phyloP scores from a whole-genome alignment of 37 sponge, comb jelly and placozoan genomes.

The Ephydatia muelleri region DNA sequence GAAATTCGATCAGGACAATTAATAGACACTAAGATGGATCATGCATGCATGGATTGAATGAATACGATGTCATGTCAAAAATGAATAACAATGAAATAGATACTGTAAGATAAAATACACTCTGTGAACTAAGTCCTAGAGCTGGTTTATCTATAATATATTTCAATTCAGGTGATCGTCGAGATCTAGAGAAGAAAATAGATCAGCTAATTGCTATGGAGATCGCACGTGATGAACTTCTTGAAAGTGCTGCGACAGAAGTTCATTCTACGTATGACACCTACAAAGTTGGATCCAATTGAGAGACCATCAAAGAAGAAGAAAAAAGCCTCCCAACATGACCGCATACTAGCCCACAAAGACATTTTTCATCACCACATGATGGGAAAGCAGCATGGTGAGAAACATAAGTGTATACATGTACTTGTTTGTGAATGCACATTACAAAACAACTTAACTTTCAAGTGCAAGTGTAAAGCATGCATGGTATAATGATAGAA shows the following conservation, averaged over 20 bases:
- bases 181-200: not conserved
- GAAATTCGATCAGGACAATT: too few relatives aligned
- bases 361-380: not conserved
- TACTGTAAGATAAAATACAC: too few relatives aligned
- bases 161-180: not conserved
- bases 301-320: not conserved
- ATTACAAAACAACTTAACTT: not conserved
- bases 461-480: too few relatives aligned
- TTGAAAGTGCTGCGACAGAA: not conserved
- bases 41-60: too few relatives aligned
- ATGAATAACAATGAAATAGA: too few relatives aligned
- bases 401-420: slow-evolving; percentile 13
- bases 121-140: too few relatives aligned
- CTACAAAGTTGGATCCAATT: not conserved
- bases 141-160: too few relatives aligned
- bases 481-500: not conserved
- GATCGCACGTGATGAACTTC: not conserved
- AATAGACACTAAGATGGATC: too few relatives aligned
- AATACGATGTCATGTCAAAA: too few relatives aligned
- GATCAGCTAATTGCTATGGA: not conserved
- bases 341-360: not conserved
- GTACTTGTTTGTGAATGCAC: slow-evolving; percentile 29
- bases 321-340: not conserved
- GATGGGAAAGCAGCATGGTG: not conserved
- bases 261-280: slow-evolving; percentile 1